phyloP scores from a whole-genome alignment of 2,113 vertebrate species.

The Malurus melanocephalus region DNA sequence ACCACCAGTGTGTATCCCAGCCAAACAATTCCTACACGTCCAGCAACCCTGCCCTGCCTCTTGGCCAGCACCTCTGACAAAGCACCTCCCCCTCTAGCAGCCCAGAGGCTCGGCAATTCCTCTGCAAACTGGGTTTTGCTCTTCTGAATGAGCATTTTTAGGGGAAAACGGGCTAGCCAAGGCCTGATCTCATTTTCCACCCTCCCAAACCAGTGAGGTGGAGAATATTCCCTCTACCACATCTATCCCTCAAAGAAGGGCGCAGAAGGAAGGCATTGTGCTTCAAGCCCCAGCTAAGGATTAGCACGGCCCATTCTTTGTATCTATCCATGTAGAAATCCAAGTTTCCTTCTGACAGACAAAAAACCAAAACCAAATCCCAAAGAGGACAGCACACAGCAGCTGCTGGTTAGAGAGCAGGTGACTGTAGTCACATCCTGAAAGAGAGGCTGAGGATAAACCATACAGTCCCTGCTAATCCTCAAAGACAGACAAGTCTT shows the following conservation, averaged over 20 bases:
- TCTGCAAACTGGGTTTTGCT: background rate
- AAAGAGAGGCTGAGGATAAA: background rate
- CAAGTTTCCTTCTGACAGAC: background rate
- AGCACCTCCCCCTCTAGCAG: background rate
- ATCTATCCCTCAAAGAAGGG: background rate
- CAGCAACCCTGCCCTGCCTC: background rate
- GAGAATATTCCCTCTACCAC: background rate
- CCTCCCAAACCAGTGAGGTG: fast-evolving
- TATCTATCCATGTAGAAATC: background rate
- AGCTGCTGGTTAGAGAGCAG: background rate
- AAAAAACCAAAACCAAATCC: background rate
- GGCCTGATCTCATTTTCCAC: background rate
- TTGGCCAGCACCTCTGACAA: background rate
- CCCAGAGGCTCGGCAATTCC: background rate
- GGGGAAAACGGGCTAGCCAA: background rate
- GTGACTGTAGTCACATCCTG: background rate
- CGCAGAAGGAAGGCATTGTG: background rate
- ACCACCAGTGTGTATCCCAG: background rate
- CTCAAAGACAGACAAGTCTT: background rate
- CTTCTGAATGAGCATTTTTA: background rate
- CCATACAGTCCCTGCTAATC: background rate
- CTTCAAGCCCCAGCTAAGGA: background rate
- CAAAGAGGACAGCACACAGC: background rate
- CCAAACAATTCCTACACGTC: background rate
- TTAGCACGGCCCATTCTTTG: background rate